These are phyloP conservation scores for Cydia amplana DNA, from an alignment of 1,140 invertebrate species.

Conservation along the genomic window DNA sequence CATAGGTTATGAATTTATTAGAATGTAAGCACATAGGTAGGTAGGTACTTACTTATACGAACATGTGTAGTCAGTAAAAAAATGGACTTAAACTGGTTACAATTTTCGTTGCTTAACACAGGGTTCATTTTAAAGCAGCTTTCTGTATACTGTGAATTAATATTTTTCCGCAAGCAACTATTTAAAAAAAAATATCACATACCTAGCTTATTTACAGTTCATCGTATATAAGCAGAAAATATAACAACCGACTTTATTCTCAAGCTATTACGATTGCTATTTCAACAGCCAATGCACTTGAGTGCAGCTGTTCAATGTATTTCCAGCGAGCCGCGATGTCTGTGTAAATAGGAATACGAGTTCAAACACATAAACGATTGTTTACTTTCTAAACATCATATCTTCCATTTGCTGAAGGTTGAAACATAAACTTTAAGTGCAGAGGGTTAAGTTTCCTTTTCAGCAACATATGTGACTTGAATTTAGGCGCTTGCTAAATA, in stretches of 20 bases:
- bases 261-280: not conserved
- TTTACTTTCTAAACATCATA: slow-evolving; percentile 7
- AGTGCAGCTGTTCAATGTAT: slow-evolving; percentile 26
- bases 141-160: too few species aligned
- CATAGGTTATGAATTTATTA: too few species aligned
- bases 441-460: not conserved
- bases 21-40: too few species aligned
- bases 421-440: not conserved
- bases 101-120: too few species aligned
- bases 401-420: not conserved
- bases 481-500: not conserved
- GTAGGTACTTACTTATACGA: too few species aligned
- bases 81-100: too few species aligned
- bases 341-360: slow-evolving; percentile 17
- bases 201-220: not conserved
- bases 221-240: not conserved
- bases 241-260: not conserved
- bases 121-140: too few species aligned
- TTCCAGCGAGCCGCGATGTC: not conserved
- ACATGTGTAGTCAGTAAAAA: too few species aligned
- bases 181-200: too few species aligned
- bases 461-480: not conserved
- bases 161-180: too few species aligned
- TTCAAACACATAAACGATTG: not conserved
- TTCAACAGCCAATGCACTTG: not conserved